Evolutionary conservation across 2,113 vertebrate genomes (phyloP).

Genomic region (Cheirogaleus medius): DNA sequence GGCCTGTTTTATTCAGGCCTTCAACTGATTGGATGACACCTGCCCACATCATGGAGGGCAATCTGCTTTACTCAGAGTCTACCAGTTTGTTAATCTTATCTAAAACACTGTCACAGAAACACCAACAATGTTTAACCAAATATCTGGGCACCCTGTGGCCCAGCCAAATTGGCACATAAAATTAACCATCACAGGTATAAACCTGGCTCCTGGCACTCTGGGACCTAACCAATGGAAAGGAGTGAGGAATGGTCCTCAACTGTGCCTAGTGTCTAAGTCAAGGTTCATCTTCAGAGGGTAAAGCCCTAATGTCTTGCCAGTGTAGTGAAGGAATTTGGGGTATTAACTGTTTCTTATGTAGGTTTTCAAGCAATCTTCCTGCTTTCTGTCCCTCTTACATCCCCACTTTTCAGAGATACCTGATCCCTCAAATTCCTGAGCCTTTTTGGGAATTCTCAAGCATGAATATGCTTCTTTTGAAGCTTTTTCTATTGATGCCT

Average conservation of each 20-base stretch:
- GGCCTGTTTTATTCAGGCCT: not conserved
- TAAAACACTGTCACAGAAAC: not conserved
- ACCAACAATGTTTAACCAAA: not conserved
- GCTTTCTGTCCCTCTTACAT: not conserved
- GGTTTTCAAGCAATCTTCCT: not conserved
- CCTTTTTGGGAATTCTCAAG: not conserved
- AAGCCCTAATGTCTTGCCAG: not conserved
- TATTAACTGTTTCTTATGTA: not conserved
- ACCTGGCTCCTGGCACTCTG: not conserved
- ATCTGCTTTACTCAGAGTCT: not conserved
- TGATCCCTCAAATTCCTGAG: not conserved
- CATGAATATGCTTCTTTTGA: conserved; percentile 13
- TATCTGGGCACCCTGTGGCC: not conserved
- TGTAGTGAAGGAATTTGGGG: not conserved
- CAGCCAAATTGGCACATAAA: not conserved
- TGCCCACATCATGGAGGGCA: not conserved
- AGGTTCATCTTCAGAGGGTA: not conserved
- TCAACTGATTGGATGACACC: not conserved
- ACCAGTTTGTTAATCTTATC: not conserved
- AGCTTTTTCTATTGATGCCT: not conserved
- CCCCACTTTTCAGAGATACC: not conserved
- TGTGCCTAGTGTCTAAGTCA: not conserved
- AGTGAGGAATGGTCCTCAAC: not conserved
- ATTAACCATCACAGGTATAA: not conserved
- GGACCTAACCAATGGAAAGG: not conserved